These are phyloP conservation scores for Lasioglossum albipes DNA, from an alignment of 1,140 invertebrate genomes.

Conservation along the genomic window DNA sequence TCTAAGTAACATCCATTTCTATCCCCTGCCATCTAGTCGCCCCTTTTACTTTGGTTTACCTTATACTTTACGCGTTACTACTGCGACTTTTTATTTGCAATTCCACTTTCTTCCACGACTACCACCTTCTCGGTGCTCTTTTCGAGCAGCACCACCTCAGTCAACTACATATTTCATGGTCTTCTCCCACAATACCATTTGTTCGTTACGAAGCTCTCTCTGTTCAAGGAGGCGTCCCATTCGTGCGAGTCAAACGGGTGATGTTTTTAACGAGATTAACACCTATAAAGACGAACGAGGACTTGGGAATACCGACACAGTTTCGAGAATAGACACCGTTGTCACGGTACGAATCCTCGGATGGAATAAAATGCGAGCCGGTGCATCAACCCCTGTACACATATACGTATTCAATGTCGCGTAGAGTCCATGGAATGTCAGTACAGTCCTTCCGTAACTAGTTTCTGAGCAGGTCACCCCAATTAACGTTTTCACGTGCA, in stretches of 20 bases:
- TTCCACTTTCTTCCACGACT: conserved; percentile 56
- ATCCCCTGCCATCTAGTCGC: conserved; percentile 50
- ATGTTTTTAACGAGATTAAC: conserved; percentile 7
- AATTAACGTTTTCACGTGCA: conserved; percentile 80
- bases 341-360: background rate
- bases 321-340: background rate
- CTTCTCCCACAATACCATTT: conserved; percentile 24
- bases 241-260: background rate
- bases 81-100: conserved; percentile 66
- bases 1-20: conserved; percentile 67
- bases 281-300: background rate
- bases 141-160: conserved; percentile 24
- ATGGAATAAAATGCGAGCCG: conserved; percentile 40
- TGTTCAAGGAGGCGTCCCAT: background rate
- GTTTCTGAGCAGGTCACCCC: conserved; percentile 80
- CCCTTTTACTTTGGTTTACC: conserved; percentile 67
- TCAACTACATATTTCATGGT: conserved; percentile 18
- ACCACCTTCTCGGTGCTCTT: conserved; percentile 46
- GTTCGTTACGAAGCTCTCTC: background rate
- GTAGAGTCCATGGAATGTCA: conserved; percentile 72
- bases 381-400: conserved; percentile 29
- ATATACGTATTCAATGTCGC: conserved; percentile 43
- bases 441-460: conserved; percentile 77
- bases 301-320: background rate
- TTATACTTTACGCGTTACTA: conserved; percentile 66